phyloP scores from a whole-genome alignment of 2,888 invertebrate species.

The Cenopis cana region DNA sequence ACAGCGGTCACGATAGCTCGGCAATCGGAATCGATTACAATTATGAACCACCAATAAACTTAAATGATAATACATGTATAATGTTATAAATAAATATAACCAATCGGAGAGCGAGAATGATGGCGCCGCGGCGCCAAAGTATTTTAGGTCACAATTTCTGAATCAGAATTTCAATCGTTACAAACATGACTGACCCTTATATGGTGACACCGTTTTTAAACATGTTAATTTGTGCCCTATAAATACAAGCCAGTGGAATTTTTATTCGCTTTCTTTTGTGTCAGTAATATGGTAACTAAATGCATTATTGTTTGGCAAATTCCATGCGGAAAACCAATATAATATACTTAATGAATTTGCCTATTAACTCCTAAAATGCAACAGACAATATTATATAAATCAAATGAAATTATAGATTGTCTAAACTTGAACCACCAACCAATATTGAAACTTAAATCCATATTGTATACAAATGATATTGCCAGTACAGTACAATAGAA shows the following conservation, averaged over 20 bases:
- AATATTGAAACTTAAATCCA: no score
- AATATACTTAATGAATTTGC: neutral
- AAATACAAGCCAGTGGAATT: constrained; percentile 24
- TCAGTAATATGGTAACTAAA: neutral
- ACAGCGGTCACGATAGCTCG: constrained; percentile 7
- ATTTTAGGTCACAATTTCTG: constrained; percentile 71
- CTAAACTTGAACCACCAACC: no score
- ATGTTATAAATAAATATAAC: constrained; percentile 38
- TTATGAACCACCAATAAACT: constrained; percentile 24
- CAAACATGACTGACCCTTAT: constrained; percentile 55
- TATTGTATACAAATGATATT: constrained; percentile 61
- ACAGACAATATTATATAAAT: neutral
- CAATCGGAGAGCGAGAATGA: constrained; percentile 40
- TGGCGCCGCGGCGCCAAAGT: constrained; percentile 70
- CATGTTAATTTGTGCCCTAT: constrained; percentile 41
- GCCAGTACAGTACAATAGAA: constrained; percentile 67
- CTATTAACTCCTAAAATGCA: constrained; percentile 22
- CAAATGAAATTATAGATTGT: neutral
- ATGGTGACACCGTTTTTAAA: constrained; percentile 46
- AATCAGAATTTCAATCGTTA: constrained; percentile 72
- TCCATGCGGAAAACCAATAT: neutral
- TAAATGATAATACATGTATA: constrained; percentile 28
- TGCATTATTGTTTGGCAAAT: neutral
- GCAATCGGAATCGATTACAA: constrained; percentile 24
- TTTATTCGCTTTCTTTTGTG: constrained; percentile 3